Percentiles rank a stretch among this genome's conserved stretches.
Evolutionary conservation across 2,888 invertebrate species (phyloP).

Genomic region (Rhagonycha lutea): DNA sequence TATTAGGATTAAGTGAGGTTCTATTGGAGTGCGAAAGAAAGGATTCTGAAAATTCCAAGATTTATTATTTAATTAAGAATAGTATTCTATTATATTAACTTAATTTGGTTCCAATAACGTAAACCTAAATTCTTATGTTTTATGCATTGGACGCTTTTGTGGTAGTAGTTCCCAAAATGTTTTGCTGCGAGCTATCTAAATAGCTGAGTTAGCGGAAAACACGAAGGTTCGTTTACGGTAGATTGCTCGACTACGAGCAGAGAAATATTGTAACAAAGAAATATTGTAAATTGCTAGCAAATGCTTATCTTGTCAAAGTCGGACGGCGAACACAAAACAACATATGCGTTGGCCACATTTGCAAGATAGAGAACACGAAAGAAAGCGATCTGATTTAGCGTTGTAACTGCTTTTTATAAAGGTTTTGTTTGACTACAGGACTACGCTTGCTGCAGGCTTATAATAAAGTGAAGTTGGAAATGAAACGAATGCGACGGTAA

Average conservation of each 20-base stretch:
- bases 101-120: not conserved
- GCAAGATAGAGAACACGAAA: conserved; percentile 45
- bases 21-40: not conserved
- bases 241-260: conserved; percentile 32
- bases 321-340: conserved; percentile 43
- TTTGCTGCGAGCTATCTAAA: conserved; percentile 24
- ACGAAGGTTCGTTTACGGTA: conserved; percentile 31
- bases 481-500: not conserved
- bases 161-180: not conserved
- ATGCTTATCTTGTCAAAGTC: conserved; percentile 47
- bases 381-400: conserved; percentile 47
- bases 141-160: not conserved
- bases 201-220: conserved; percentile 33
- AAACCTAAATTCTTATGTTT: not conserved
- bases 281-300: conserved; percentile 44
- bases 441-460: conserved; percentile 7
- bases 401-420: conserved; percentile 36
- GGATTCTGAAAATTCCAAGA: not conserved
- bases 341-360: conserved; percentile 42
- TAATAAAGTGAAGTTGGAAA: conserved; percentile 4
- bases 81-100: not conserved
- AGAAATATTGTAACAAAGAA: conserved; percentile 31
- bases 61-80: not conserved
- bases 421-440: conserved; percentile 26
- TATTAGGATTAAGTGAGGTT: not conserved